phyloP scores from a whole-genome alignment of 2,888 invertebrate species.

The Hirtodrosophila duncani region DNA sequence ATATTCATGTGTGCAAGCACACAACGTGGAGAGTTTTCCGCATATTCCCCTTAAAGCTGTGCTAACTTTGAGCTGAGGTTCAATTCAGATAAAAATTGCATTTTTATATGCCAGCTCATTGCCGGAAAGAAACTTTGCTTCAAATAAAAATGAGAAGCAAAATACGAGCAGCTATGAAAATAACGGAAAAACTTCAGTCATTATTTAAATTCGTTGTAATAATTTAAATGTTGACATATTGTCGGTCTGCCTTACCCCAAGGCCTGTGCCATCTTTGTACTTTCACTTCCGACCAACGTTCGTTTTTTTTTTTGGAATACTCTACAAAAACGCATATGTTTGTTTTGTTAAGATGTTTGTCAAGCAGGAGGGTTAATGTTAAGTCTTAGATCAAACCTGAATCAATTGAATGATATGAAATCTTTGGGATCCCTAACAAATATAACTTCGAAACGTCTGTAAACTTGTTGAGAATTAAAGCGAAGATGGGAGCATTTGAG shows the following conservation, averaged over 20 bases:
- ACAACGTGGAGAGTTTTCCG: too few species aligned
- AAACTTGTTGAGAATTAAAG: too few species aligned
- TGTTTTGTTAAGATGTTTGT: too few species aligned
- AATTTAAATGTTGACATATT: conserved; percentile 68
- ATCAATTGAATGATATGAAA: too few species aligned
- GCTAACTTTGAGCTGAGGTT: conserved; percentile 1
- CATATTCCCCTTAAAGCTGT: too few species aligned
- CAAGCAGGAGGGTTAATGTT: too few species aligned
- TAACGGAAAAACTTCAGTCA: conserved; percentile 38
- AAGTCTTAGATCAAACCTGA: too few species aligned
- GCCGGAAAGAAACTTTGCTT: conserved; percentile 1
- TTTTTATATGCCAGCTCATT: conserved; percentile 8
- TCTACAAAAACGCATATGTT: conserved; percentile 3
- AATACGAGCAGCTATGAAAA: neutral
- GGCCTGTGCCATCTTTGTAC: conserved; percentile 5
- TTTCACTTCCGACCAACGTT: conserved; percentile 33
- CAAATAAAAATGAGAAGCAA: conserved; percentile 11
- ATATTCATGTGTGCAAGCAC: conserved; percentile 32
- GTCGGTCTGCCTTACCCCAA: conserved; percentile 21
- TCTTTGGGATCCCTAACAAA: too few species aligned
- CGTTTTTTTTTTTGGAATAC: conserved; percentile 1
- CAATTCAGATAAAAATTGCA: neutral
- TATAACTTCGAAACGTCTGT: too few species aligned
- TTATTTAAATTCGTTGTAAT: conserved; percentile 62
- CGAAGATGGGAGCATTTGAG: too few species aligned